A percentile compares a stretch with the other conserved stretches of the same genome.
Evolutionary conservation across 1,140 invertebrate genomes (phyloP).

Genomic region (Drosophila ogumai): DNA sequence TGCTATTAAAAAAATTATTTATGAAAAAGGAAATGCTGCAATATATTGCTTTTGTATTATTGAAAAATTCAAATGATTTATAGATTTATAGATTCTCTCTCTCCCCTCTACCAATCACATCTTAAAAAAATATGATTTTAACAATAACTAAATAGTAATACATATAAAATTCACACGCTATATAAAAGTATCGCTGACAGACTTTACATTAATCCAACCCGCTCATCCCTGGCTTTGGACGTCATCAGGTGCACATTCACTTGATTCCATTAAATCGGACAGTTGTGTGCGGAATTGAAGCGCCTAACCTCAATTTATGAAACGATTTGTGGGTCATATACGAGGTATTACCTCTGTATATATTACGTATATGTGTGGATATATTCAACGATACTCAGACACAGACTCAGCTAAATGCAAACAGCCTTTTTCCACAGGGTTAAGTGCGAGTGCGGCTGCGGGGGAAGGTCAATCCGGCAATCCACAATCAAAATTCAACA

Average conservation of each 20-base stretch:
- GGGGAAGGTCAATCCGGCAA: slow-evolving; percentile 57
- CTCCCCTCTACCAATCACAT: background rate
- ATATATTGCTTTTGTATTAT: no score
- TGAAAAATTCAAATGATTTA: no score
- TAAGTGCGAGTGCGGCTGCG: slow-evolving; percentile 62
- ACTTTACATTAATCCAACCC: background rate
- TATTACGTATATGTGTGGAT: slow-evolving; percentile 12
- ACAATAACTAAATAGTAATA: background rate
- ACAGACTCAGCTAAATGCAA: slow-evolving; percentile 44
- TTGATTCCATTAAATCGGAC: slow-evolving; percentile 49
- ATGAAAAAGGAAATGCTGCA: no score
- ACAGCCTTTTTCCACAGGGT: slow-evolving; percentile 75
- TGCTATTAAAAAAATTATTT: no score
- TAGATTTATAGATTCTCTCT: no score
- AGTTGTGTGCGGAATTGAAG: slow-evolving; percentile 75
- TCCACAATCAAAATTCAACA: slow-evolving; percentile 43
- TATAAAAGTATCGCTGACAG: background rate
- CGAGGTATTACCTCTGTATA: slow-evolving; percentile 22
- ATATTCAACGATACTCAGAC: slow-evolving; percentile 6
- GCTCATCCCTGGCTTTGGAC: slow-evolving; percentile 38
- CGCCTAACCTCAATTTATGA: slow-evolving; percentile 72
- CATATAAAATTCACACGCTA: background rate
- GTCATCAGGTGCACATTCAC: slow-evolving; percentile 55
- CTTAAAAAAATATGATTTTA: background rate
- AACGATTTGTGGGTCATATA: slow-evolving; percentile 76